A percentile compares a stretch with the other conserved stretches of the same genome.
These are phyloP conservation scores for Raja brachyura DNA, from an alignment of 2,113 vertebrate genomes.

Conservation along the genomic window DNA sequence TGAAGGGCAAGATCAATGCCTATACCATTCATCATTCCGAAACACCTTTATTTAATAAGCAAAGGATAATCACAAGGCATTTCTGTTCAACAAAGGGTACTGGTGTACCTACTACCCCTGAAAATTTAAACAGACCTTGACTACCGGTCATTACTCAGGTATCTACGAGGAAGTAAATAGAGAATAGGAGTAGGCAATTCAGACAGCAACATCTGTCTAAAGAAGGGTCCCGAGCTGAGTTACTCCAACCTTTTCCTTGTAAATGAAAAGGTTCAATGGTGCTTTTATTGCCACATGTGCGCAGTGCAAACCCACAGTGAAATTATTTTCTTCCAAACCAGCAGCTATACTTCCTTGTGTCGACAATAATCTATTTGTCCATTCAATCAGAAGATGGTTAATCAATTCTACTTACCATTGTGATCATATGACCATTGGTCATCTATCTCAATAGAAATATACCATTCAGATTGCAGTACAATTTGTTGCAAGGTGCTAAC, in stretches of 20 bases:
- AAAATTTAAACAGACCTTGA: not conserved
- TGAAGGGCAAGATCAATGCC: too few species aligned
- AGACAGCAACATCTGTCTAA: not conserved
- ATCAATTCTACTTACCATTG: not conserved
- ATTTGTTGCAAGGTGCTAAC: not conserved
- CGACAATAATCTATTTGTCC: too few species aligned
- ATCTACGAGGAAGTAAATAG: not conserved
- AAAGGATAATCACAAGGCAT: not conserved
- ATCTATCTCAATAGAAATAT: not conserved
- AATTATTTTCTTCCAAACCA: too few species aligned
- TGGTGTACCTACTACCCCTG: not conserved
- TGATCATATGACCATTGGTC: not conserved
- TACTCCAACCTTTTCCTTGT: too few species aligned
- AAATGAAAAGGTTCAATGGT: too few species aligned
- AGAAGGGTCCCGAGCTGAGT: too few species aligned
- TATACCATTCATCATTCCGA: not conserved
- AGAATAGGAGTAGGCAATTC: not conserved
- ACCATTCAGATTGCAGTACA: not conserved
- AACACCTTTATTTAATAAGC: not conserved
- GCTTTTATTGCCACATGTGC: too few species aligned
- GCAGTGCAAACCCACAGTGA: too few species aligned
- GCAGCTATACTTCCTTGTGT: too few species aligned
- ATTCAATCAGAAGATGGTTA: not conserved
- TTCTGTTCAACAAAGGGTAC: not conserved
- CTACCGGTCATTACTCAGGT: not conserved